A percentile compares a stretch with the other conserved stretches of the same genome.
phyloP scores from a whole-genome alignment of 2,888 invertebrate genomes.

The Pardosa pseudoannulata region DNA sequence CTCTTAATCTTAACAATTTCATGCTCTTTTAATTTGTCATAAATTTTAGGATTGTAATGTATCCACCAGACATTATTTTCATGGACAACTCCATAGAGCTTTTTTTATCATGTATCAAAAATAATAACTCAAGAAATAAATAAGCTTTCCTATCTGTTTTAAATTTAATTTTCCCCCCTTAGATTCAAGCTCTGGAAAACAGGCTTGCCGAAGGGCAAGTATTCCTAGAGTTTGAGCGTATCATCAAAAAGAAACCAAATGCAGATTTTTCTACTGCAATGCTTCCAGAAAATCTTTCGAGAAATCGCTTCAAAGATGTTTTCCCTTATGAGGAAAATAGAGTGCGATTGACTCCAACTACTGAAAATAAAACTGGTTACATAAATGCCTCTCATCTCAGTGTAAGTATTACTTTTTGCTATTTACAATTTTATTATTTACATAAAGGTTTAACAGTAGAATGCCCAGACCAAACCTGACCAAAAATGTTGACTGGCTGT shows the following conservation, averaged over 20 bases:
- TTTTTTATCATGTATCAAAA: too few relatives aligned
- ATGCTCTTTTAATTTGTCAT: too few relatives aligned
- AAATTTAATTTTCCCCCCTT: neutral
- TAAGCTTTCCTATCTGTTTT: too few relatives aligned
- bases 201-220: slow-evolving; percentile 84
- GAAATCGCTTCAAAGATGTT: slow-evolving; percentile 84
- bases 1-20: too few relatives aligned
- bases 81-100: too few relatives aligned
- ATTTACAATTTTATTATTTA: too few relatives aligned
- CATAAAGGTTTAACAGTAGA: too few relatives aligned
- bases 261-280: slow-evolving; percentile 86
- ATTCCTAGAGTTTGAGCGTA: slow-evolving; percentile 88
- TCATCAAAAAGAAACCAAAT: slow-evolving; percentile 83
- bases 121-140: too few relatives aligned
- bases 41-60: too few relatives aligned
- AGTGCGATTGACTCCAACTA: slow-evolving; percentile 87
- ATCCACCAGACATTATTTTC: too few relatives aligned
- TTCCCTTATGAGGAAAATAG: slow-evolving; percentile 94
- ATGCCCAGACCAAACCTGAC: too few relatives aligned
- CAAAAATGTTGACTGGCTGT: too few relatives aligned
- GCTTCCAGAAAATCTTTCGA: slow-evolving; percentile 82
- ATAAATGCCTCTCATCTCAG: slow-evolving; percentile 95
- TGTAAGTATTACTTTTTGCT: slow-evolving; percentile 80
- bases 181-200: slow-evolving; percentile 80
- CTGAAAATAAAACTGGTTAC: slow-evolving; percentile 90